Percentiles rank a stretch among this genome's conserved stretches.
Evolutionary conservation across 2,113 vertebrate species (phyloP).

Genomic region (Empidonax traillii): DNA sequence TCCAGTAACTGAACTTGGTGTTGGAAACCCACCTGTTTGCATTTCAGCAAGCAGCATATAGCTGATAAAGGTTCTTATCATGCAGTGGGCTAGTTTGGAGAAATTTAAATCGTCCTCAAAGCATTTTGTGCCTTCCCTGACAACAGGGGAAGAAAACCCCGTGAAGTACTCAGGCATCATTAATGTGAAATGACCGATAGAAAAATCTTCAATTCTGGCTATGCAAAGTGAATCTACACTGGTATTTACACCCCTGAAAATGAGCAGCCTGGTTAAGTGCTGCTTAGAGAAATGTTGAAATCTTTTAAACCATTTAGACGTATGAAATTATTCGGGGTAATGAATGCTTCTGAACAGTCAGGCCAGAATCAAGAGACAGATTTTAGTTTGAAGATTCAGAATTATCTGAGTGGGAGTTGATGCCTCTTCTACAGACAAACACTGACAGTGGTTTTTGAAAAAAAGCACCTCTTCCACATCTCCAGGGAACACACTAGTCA

Average conservation of each 20-base stretch:
- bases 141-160: not conserved
- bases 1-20: accelerated
- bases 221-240: not conserved
- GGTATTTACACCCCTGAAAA: not conserved
- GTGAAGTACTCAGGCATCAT: not conserved
- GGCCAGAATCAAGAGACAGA: not conserved
- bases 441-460: not conserved
- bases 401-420: not conserved
- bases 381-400: not conserved
- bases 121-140: not conserved
- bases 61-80: not conserved
- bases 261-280: not conserved
- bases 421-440: not conserved
- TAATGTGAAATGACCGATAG: not conserved
- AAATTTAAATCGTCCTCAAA: not conserved
- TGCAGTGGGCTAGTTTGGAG: not conserved
- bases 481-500: not conserved
- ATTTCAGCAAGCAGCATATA: not conserved
- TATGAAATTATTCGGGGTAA: not conserved
- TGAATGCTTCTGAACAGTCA: not conserved
- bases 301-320: not conserved
- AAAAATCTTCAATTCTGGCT: not conserved
- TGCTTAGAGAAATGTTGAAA: not conserved
- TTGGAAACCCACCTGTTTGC: not conserved
- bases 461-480: not conserved